Evolutionary conservation across 1,140 invertebrate species (phyloP), one percentile per base, ranked within the genome.

Genomic region (Listronotus oregonensis): DNA sequence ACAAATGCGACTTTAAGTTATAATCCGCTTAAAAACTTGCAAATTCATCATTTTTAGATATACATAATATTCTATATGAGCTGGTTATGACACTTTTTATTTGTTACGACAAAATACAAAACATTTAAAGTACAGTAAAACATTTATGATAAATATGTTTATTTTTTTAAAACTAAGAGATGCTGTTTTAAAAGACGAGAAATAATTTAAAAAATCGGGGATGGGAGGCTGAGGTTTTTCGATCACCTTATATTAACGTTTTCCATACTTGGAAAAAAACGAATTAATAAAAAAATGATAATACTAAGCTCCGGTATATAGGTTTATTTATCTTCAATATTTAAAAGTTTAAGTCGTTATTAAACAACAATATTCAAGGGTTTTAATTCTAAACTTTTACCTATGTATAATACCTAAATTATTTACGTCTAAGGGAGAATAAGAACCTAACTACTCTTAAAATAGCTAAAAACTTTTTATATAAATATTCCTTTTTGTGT

Each of bases 21-120:
- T 10, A 37, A 55, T 39, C 15, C 52, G 34, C 32, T 50, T 50
- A 39, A 57, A 57, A 57, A 57, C 55, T 57, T 57, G 55, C 55
- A 57, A 43, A 57, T 57, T 57, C 43, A 40, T 57, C 27, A n/a
- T 12, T 27, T 55, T 27, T 51, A 51, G 12, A 51, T 12, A 5
- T 27, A 27, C 21, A 27, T 27, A 27, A 27, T 37, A 37, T 51
- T 51, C 14, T 18, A 51, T 18, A 51, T 51, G 49, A 32, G 21
- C 31, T 51, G 49, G 49, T 31, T 51, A 51, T 32, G 21, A 37
- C 8, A 37, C 11, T 37, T 37, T 4, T 10, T 34, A 34, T 34
- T 5, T 9, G 14, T 51, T 31, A 51, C 49, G 31, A 51, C 49
- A 51, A 51, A 32, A 51, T 51, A 51, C 21, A 15, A 18, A 51